These are phyloP conservation scores for Luidia sarsii DNA, from an alignment of 53 echinoderm and acorn worm species.

Conservation along the genomic window DNA sequence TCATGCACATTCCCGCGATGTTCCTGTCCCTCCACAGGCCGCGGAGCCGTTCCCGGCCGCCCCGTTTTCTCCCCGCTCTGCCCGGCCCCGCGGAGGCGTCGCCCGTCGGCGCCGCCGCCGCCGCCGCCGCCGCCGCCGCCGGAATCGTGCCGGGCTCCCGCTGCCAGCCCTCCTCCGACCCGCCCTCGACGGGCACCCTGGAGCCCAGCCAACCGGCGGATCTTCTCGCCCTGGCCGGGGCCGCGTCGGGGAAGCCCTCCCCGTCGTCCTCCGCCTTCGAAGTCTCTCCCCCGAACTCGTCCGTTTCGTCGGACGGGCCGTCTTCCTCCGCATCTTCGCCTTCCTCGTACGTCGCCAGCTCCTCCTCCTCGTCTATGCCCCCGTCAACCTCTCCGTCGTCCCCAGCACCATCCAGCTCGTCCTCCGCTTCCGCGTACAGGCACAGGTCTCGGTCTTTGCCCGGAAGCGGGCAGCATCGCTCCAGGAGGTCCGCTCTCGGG, in stretches of 20 bases:
- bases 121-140: not conserved
- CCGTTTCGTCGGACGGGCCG: not conserved
- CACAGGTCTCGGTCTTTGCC: not conserved
- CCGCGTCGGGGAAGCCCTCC: not conserved
- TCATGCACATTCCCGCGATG: not conserved
- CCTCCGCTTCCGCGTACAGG: not conserved
- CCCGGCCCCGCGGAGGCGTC: no score
- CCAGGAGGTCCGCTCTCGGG: not conserved
- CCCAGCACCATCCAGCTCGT: not conserved
- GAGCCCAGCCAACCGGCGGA: not conserved
- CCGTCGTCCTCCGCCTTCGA: not conserved
- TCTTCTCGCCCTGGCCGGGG: not conserved
- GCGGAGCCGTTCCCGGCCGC: not conserved
- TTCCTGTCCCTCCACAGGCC: constrained; percentile 7
- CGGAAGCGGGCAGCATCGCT: not conserved
- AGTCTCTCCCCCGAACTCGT: not conserved
- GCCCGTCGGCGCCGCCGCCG: no score
- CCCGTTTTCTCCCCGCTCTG: not conserved
- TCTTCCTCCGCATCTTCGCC: not conserved
- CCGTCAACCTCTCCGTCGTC: not conserved
- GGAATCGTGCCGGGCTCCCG: not conserved
- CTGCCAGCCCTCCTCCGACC: no score
- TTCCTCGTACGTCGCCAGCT: not conserved
- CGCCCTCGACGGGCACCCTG: not conserved
- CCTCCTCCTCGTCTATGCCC: not conserved